Percentiles rank a stretch among this genome's conserved stretches.
Conservation (phyloP, 2,113 vertebrate species). For the Lichenostomus cassidix region DNA sequence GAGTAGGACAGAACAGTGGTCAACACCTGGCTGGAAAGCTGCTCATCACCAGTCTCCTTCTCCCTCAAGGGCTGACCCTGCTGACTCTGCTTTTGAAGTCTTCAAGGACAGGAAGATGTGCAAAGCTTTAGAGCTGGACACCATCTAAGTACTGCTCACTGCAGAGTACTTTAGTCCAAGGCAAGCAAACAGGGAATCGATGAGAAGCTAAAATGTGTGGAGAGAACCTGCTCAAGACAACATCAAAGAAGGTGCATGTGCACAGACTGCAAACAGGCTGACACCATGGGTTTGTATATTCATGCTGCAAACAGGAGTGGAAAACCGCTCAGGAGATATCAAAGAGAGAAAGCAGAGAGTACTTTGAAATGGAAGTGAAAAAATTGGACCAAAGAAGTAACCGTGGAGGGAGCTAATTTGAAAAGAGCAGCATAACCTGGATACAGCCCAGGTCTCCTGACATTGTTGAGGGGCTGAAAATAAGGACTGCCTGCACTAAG, state of each 20-base stretch:
- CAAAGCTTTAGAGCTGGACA: neutral
- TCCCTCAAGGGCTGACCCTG: neutral
- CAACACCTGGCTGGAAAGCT: neutral
- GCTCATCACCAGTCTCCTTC: neutral
- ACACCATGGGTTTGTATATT: neutral
- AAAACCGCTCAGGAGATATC: neutral
- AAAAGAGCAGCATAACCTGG: neutral
- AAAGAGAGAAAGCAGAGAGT: neutral
- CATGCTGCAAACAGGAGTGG: neutral
- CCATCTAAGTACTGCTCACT: neutral
- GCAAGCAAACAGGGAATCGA: neutral
- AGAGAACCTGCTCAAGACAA: neutral
- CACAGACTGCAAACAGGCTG: conserved; percentile 22
- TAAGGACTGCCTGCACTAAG: neutral
- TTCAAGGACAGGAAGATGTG: neutral
- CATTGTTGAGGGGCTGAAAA: neutral
- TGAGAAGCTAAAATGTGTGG: neutral
- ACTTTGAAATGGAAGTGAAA: neutral
- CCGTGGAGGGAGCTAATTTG: neutral
- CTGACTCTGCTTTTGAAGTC: neutral
- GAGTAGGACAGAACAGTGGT: neutral
- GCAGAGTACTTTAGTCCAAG: neutral
- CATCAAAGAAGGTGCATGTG: conserved; percentile 4
- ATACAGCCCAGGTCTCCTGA: neutral
- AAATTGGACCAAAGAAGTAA: neutral